phyloP scores from a whole-genome alignment of 23 tunicate species.

The Diplosoma virens region DNA sequence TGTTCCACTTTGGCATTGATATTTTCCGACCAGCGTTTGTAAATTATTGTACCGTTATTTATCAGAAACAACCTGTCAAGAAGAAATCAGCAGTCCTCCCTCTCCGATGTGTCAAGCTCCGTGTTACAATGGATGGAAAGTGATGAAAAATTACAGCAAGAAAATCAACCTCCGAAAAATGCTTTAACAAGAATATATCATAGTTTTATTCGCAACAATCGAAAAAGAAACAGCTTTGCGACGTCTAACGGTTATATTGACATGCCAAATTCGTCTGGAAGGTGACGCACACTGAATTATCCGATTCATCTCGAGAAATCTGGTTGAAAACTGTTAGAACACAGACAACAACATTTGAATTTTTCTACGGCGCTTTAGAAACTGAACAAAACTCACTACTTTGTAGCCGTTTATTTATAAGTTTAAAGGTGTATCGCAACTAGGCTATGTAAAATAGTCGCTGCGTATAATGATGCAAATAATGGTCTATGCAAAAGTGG shows the following conservation, averaged over 20 bases:
- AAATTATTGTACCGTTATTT: not conserved
- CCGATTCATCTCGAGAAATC: too few relatives aligned
- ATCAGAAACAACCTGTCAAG: not conserved
- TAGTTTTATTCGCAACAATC: slow-evolving; percentile 36
- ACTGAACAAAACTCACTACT: too few relatives aligned
- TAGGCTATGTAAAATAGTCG: too few relatives aligned
- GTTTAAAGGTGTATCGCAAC: too few relatives aligned
- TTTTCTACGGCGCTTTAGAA: too few relatives aligned
- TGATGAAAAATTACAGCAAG: not conserved
- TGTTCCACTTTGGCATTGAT: not conserved
- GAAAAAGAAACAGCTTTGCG: not conserved
- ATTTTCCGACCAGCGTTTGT: not conserved
- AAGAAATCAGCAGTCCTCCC: slow-evolving; percentile 11
- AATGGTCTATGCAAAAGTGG: too few relatives aligned
- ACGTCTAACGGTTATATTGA: not conserved
- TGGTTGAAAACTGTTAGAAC: too few relatives aligned
- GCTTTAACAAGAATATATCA: slow-evolving; percentile 42
- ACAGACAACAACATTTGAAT: too few relatives aligned
- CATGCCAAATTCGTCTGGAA: too few relatives aligned
- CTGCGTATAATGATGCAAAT: too few relatives aligned
- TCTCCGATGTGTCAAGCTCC: slow-evolving; percentile 31
- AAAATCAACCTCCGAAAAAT: not conserved
- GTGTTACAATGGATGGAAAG: slow-evolving; percentile 27
- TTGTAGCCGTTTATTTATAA: too few relatives aligned
- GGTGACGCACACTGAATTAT: too few relatives aligned